Evolutionary conservation across 2,888 invertebrate genomes (phyloP).

Genomic region (Melinaea menophilus): DNA sequence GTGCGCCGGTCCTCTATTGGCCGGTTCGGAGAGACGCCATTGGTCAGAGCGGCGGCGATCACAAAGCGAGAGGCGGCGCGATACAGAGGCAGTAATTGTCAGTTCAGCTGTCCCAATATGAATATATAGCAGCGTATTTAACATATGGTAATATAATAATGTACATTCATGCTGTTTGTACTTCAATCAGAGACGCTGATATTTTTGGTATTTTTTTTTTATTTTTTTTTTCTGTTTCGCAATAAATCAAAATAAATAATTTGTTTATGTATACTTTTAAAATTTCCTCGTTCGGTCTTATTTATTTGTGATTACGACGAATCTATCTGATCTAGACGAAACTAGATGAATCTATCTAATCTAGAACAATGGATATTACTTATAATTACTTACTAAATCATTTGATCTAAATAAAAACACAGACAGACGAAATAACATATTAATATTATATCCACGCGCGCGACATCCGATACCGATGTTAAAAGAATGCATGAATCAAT

Average conservation of each 20-base stretch:
- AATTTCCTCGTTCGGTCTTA: no score
- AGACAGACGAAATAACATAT: neutral
- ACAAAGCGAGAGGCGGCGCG: conserved; percentile 68
- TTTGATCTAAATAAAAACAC: neutral
- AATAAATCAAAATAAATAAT: neutral
- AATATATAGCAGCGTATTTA: conserved; percentile 54
- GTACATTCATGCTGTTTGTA: conserved; percentile 10
- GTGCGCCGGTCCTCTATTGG: conserved; percentile 62
- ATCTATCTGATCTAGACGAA: no score
- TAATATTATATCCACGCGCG: conserved; percentile 11
- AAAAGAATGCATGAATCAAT: conserved; percentile 34
- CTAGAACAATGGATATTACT: no score
- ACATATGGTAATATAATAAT: conserved; percentile 25
- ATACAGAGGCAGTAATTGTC: conserved; percentile 53
- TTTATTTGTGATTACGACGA: no score
- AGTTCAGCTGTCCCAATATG: conserved; percentile 59
- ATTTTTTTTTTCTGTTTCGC: no score
- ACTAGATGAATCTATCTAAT: no score
- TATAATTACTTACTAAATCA: neutral
- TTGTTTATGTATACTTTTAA: no score
- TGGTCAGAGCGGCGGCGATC: conserved; percentile 58
- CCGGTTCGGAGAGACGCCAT: conserved; percentile 57
- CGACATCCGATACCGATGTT: conserved; percentile 29
- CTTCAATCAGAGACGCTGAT: neutral
- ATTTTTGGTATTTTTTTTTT: neutral